Evolutionary conservation across 2,113 vertebrate genomes (phyloP).

Genomic region (Nycticryphes semicollaris): DNA sequence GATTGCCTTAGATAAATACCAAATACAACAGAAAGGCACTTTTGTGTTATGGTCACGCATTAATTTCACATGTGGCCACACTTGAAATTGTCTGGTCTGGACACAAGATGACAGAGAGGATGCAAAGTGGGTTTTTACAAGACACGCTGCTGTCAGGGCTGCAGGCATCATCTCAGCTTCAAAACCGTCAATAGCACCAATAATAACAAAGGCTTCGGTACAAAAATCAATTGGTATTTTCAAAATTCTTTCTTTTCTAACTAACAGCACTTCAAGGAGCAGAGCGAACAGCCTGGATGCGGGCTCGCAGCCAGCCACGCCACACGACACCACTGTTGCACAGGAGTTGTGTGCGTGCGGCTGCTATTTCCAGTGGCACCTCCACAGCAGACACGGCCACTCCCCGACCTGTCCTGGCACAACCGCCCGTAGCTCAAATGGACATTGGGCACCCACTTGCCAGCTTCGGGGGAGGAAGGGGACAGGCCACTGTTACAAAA

Average conservation of each 20-base stretch:
- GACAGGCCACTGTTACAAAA: background rate
- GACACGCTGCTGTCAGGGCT: background rate
- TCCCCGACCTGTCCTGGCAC: background rate
- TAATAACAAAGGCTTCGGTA: background rate
- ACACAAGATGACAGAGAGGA: background rate
- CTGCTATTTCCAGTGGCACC: background rate
- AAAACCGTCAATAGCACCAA: background rate
- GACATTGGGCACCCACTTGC: background rate
- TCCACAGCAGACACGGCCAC: background rate
- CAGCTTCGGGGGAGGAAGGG: accelerated
- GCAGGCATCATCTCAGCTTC: background rate
- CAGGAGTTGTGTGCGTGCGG: background rate
- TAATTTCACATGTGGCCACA: background rate
- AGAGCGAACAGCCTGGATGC: accelerated
- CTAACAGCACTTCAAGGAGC: background rate
- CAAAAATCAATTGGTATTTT: background rate
- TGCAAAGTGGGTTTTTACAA: background rate
- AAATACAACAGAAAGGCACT: background rate
- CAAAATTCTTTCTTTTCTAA: background rate
- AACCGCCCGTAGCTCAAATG: background rate
- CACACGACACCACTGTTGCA: background rate
- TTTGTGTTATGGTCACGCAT: background rate
- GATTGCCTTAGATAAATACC: background rate
- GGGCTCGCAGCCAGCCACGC: background rate
- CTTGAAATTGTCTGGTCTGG: background rate